Evolutionary conservation across 2,888 invertebrate genomes (phyloP).

Genomic region (Philaethria dido): DNA sequence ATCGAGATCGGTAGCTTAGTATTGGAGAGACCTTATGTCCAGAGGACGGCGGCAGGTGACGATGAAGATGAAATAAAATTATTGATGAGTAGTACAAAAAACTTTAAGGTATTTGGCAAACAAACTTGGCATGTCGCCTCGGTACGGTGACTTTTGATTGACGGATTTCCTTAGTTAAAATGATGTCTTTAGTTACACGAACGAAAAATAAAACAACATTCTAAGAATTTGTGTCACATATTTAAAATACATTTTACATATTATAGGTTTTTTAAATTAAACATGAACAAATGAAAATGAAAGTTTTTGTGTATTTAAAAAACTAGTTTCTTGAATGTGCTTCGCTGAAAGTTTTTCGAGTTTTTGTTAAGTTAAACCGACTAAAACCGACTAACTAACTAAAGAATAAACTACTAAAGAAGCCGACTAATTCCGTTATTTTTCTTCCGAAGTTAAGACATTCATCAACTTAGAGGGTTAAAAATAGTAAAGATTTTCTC

Average conservation of each 20-base stretch:
- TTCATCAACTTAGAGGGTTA: too few relatives aligned
- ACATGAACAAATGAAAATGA: too few relatives aligned
- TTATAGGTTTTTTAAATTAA: too few relatives aligned
- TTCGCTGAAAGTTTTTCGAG: too few relatives aligned
- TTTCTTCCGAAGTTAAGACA: too few relatives aligned
- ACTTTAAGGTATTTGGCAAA: constrained; percentile 15
- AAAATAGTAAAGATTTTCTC: too few relatives aligned
- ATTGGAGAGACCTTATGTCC: background rate
- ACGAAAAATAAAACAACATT: constrained; percentile 2
- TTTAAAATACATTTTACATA: background rate
- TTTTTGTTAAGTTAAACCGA: too few relatives aligned
- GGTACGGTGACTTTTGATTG: constrained; percentile 25
- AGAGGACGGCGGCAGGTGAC: background rate
- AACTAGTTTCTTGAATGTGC: too few relatives aligned
- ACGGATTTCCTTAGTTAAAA: constrained; percentile 22
- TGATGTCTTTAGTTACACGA: constrained; percentile 7
- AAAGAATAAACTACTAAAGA: too few relatives aligned
- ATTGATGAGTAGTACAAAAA: background rate
- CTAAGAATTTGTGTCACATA: constrained; percentile 8
- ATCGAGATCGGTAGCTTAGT: background rate
- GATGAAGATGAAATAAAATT: background rate
- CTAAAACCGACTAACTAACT: too few relatives aligned
- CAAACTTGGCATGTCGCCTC: constrained; percentile 27
- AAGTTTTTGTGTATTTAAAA: too few relatives aligned
- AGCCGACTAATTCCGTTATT: too few relatives aligned